Base-by-base conservation (phyloP, 2,113 vertebrate species). In the Sigmodon hispidus region DNA sequence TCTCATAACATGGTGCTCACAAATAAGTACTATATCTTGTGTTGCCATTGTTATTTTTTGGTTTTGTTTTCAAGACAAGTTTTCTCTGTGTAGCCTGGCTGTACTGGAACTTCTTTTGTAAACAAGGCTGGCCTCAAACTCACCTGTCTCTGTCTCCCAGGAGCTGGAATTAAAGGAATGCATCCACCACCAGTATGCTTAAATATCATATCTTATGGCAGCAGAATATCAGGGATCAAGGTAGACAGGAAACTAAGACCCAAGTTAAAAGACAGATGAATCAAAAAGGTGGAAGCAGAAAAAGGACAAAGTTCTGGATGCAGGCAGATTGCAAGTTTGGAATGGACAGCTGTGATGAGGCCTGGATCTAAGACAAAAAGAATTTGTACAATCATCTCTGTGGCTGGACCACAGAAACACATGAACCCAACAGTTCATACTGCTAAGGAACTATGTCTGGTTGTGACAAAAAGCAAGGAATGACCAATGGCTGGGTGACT, bases 391-490 rank as follows among this genome's bases (percentile, higher is more conserved):
- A 87, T 90, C 50, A 48, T 95, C 57, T 95, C 90, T 85, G n/a
- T 13, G 36, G 11, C 57, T 77, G 91, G 63, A 76, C 11, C 65
- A 76, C 67, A 90, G 40, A 77, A 81, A 52, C 55, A 73, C 70
- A 36, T 76, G 7, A 79, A 84, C 19, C 40, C 63, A 26, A 7
- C 94, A 45, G 45, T 83, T 57, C 13, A 76, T 45, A 70, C 55
- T 65, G 73, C 7, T 76, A 90, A 87, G 24, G 7, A 31, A 40
- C 8, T 88, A 17, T 77, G 91, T 85, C 65, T 93, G 29, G 2
- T 55, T 92, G 31, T 36, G 87, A 52, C 90, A 83, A 40, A 75
- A 93, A 94, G 7, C 55, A 94, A 95, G 50, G 7, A 76, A 31
- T 73, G 76, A 80, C 87, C 8, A 31, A 40, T 43, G 15, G 81